phyloP scores from a whole-genome alignment of 2,113 vertebrate genomes.

The Callorhinus ursinus region DNA sequence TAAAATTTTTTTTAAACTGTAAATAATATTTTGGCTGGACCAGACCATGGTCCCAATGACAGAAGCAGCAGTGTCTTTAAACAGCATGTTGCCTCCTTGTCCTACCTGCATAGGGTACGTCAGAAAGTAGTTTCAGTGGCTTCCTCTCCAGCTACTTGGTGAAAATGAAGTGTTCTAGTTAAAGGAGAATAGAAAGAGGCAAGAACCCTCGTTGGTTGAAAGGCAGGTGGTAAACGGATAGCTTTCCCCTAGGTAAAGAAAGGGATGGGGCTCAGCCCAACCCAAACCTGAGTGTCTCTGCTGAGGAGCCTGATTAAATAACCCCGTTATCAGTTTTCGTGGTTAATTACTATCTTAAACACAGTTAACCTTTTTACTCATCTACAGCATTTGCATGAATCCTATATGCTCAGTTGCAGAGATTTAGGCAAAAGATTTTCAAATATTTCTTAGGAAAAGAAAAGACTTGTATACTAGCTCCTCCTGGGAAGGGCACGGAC shows the following conservation, averaged over 20 bases:
- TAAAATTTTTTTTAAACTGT: slow-evolving; percentile 66
- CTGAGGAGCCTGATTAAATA: slow-evolving; percentile 48
- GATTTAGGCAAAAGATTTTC: not conserved
- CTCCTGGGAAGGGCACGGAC: not conserved
- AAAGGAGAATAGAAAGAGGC: slow-evolving; percentile 77
- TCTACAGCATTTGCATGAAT: not conserved
- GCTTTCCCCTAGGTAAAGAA: slow-evolving; percentile 53
- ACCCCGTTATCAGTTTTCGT: slow-evolving; percentile 34
- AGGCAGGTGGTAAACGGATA: slow-evolving; percentile 61
- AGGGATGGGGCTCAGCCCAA: not conserved
- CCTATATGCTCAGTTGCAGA: not conserved
- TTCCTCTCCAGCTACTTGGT: slow-evolving; percentile 76
- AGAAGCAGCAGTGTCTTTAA: slow-evolving; percentile 31
- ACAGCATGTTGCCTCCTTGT: not conserved
- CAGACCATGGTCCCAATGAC: slow-evolving; percentile 54
- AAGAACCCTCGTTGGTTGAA: slow-evolving; percentile 68
- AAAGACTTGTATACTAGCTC: slow-evolving; percentile 30
- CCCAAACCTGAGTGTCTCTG: slow-evolving; percentile 56
- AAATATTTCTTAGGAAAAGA: slow-evolving; percentile 34
- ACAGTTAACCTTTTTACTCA: not conserved
- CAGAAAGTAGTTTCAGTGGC: slow-evolving; percentile 64
- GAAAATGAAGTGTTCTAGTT: slow-evolving; percentile 77
- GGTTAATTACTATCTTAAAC: slow-evolving; percentile 47
- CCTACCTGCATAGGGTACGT: slow-evolving; percentile 63
- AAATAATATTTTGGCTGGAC: slow-evolving; percentile 65